phyloP scores from a whole-genome alignment of 64 coral and sea anemone species.

The Stylophora pistillata region DNA sequence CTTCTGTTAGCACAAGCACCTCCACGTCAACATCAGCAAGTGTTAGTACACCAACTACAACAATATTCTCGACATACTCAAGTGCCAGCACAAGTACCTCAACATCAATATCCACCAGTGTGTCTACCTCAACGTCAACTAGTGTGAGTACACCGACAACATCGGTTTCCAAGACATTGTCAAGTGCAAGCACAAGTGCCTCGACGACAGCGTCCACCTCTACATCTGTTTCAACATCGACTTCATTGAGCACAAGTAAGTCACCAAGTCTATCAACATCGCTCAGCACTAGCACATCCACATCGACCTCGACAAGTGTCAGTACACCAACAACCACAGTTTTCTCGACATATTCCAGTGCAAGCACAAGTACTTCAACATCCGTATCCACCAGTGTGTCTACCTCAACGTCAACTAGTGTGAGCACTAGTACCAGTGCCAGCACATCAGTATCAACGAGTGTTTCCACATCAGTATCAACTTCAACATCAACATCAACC shows the following conservation, averaged over 20 bases:
- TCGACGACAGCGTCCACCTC: neutral
- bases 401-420: neutral
- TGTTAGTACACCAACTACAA: slow-evolving; percentile 26
- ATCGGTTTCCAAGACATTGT: neutral
- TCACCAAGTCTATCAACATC: neutral
- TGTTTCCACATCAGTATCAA: slow-evolving; percentile 17
- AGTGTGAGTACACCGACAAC: neutral
- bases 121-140: neutral
- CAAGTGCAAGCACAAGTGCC: neutral
- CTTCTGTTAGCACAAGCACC: neutral
- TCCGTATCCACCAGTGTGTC: neutral
- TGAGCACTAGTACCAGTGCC: neutral
- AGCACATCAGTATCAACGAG: slow-evolving; percentile 1
- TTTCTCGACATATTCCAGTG: neutral
- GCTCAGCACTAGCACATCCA: neutral
- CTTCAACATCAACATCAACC: neutral
- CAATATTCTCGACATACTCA: neutral
- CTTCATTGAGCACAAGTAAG: neutral
- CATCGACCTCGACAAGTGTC: neutral
- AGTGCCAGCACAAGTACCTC: neutral
- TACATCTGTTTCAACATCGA: neutral
- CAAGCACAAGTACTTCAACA: neutral
- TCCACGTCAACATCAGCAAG: neutral
- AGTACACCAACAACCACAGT: slow-evolving; percentile 29
- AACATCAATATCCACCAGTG: neutral